Evolutionary conservation across 1,140 invertebrate genomes (phyloP).

Genomic region (Aphelenchoides fujianensis): DNA sequence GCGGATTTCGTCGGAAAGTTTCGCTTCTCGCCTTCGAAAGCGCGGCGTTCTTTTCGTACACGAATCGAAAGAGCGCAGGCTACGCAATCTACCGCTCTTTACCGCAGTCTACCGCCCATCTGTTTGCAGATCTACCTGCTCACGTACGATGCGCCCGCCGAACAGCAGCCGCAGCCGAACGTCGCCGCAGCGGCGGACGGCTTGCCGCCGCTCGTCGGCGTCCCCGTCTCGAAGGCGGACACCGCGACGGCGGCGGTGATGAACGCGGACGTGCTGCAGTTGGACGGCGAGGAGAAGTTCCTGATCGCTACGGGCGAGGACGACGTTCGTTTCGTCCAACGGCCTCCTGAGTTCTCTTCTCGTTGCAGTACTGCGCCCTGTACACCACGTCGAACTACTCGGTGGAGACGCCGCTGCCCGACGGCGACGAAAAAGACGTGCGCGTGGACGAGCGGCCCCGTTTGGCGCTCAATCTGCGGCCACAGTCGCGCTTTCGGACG

Average conservation of each 20-base stretch:
- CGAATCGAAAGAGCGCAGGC: too few relatives aligned
- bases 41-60: too few relatives aligned
- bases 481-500: not conserved
- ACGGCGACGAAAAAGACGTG: conserved; percentile 7
- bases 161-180: not conserved
- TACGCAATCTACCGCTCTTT: too few relatives aligned
- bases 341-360: not conserved
- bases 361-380: conserved; percentile 6
- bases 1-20: too few relatives aligned
- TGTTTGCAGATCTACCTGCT: conserved; percentile 25
- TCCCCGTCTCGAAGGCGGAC: not conserved
- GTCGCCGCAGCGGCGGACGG: not conserved
- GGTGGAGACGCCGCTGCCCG: not conserved
- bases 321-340: not conserved
- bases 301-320: conserved; percentile 1
- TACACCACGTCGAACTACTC: not conserved
- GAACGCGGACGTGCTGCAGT: not conserved
- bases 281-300: not conserved
- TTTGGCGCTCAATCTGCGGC: not conserved
- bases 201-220: not conserved
- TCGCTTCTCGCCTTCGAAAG: too few relatives aligned
- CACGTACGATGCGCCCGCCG: conserved; percentile 19
- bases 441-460: not conserved
- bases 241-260: not conserved
- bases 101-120: too few relatives aligned